Percentiles rank a stretch among this genome's conserved stretches.
These are phyloP conservation scores for Toxotes chatareus DNA, from an alignment of 2,113 vertebrate species.

Conservation along the genomic window DNA sequence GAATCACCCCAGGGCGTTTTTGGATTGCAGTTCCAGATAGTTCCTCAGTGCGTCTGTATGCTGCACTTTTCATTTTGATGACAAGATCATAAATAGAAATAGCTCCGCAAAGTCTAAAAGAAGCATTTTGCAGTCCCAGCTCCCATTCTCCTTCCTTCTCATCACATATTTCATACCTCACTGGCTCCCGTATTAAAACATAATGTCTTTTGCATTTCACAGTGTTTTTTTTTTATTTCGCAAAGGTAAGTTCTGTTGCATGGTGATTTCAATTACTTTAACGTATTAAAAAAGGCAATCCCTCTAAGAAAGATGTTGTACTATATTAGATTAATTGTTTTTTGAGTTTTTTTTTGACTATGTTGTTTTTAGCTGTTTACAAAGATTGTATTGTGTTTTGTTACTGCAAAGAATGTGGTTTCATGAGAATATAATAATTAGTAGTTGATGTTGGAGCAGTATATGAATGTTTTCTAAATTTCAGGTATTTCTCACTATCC, in stretches of 20 bases:
- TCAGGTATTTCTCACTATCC: background rate
- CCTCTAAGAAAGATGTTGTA: conserved; percentile 48
- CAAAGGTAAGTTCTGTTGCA: conserved; percentile 72
- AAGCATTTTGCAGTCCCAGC: conserved; percentile 62
- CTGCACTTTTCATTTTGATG: conserved; percentile 55
- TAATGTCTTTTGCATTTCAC: conserved; percentile 74
- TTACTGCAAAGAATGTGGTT: background rate
- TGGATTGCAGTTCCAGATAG: conserved; percentile 21
- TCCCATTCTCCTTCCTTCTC: conserved; percentile 63
- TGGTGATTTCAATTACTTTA: conserved; percentile 74
- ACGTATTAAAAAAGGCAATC: conserved; percentile 65
- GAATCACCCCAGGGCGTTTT: conserved; percentile 43
- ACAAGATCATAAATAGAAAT: conserved; percentile 67
- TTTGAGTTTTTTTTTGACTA: background rate
- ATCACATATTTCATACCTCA: conserved; percentile 72
- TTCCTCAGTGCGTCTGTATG: conserved; percentile 23
- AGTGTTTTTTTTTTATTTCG: conserved; percentile 73
- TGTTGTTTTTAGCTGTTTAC: background rate
- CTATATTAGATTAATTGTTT: conserved; percentile 33
- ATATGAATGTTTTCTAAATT: background rate
- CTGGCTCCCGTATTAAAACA: conserved; percentile 70
- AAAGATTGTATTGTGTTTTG: conserved; percentile 3
- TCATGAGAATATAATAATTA: background rate
- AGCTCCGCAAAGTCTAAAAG: conserved; percentile 47
- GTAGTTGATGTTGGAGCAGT: background rate